Conservation (phyloP, 2,113 vertebrate genomes). For the Sminthopsis crassicaudata region DNA sequence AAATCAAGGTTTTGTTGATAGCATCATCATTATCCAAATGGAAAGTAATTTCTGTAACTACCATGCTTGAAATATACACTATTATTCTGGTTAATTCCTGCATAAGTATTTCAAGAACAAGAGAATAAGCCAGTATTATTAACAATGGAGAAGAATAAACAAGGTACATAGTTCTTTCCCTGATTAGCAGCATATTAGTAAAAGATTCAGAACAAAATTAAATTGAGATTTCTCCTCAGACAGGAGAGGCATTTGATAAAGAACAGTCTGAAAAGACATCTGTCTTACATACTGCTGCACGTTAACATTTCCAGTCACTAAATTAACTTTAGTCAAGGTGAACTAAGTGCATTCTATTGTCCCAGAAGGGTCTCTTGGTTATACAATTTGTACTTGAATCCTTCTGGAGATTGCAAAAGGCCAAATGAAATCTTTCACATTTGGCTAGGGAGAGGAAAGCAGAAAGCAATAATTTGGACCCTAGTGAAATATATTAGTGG, state of each 20-base stretch:
- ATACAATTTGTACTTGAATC: slow-evolving; percentile 63
- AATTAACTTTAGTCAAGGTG: slow-evolving; percentile 70
- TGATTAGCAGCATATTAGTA: not conserved
- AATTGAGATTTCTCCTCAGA: slow-evolving; percentile 24
- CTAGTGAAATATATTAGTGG: slow-evolving; percentile 37
- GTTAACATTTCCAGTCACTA: slow-evolving; percentile 56
- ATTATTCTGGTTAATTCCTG: slow-evolving; percentile 8
- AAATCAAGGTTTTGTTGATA: not conserved
- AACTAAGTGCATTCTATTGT: slow-evolving; percentile 61
- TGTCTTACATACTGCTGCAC: slow-evolving; percentile 37
- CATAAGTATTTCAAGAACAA: slow-evolving; percentile 21
- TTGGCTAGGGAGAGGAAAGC: slow-evolving; percentile 36
- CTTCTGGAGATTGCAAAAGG: slow-evolving; percentile 65
- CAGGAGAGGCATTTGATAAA: slow-evolving; percentile 26
- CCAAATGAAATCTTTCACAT: slow-evolving; percentile 67
- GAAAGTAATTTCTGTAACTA: not conserved
- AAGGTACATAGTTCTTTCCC: slow-evolving; percentile 23
- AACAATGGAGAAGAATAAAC: slow-evolving; percentile 16
- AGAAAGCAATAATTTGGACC: slow-evolving; percentile 51
- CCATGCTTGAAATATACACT: slow-evolving; percentile 49
- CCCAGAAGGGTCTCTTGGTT: slow-evolving; percentile 23
- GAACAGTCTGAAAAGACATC: slow-evolving; percentile 15
- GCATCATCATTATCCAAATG: slow-evolving; percentile 20
- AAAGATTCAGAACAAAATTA: slow-evolving; percentile 25
- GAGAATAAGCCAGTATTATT: not conserved